Conservation (phyloP, 2,888 invertebrate species). For the Megamerina dolium region DNA sequence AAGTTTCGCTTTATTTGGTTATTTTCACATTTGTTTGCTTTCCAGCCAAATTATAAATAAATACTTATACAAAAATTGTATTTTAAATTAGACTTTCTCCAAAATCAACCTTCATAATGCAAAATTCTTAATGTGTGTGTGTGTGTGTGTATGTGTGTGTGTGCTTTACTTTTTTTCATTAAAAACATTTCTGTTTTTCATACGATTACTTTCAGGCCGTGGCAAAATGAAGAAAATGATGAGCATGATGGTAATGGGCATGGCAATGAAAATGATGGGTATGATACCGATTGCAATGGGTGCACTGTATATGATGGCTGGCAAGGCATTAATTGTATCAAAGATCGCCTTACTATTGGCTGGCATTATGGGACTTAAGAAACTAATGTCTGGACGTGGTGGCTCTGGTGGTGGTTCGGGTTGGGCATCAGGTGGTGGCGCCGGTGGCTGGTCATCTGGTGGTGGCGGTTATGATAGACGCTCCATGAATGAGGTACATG, state of each 20-base stretch:
- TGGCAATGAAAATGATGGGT: slow-evolving; percentile 77
- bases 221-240: slow-evolving; percentile 88
- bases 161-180: too few relatives aligned
- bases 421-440: slow-evolving; percentile 50
- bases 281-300: slow-evolving; percentile 75
- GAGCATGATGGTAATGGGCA: slow-evolving; percentile 87
- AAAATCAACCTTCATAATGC: too few relatives aligned
- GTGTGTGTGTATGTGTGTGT: too few relatives aligned
- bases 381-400: slow-evolving; percentile 65
- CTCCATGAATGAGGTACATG: slow-evolving; percentile 56
- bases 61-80: too few relatives aligned
- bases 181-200: too few relatives aligned
- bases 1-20: too few relatives aligned
- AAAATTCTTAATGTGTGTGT: too few relatives aligned
- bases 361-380: slow-evolving; percentile 77
- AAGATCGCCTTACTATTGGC: slow-evolving; percentile 74
- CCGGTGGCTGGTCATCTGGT: slow-evolving; percentile 50
- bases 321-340: slow-evolving; percentile 76
- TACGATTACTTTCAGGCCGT: slow-evolving; percentile 61
- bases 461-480: slow-evolving; percentile 62
- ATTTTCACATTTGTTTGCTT: too few relatives aligned
- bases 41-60: too few relatives aligned
- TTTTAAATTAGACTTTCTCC: too few relatives aligned
- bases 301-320: slow-evolving; percentile 72
- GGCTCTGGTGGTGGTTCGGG: slow-evolving; percentile 55